Conservation (phyloP, 1,140 invertebrate species). For the Zaprionus davidi region DNA sequence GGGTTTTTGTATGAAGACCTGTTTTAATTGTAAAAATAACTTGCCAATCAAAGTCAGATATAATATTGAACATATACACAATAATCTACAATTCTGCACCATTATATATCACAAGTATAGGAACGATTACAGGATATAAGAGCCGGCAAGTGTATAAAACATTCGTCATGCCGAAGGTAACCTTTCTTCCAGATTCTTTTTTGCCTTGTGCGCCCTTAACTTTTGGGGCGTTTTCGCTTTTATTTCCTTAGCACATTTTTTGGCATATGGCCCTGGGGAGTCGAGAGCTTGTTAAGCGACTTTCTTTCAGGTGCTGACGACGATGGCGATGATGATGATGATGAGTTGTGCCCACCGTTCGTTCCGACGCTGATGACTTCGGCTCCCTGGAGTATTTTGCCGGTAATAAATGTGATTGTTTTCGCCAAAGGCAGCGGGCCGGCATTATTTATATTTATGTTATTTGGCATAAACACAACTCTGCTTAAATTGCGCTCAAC, state of each 20-base stretch:
- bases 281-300: slow-evolving; percentile 64
- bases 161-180: too few species aligned
- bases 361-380: slow-evolving; percentile 57
- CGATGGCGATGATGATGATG: slow-evolving; percentile 33
- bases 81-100: too few species aligned
- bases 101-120: too few species aligned
- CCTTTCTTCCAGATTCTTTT: not conserved
- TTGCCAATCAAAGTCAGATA: too few species aligned
- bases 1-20: too few species aligned
- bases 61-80: too few species aligned
- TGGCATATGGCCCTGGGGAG: slow-evolving; percentile 63
- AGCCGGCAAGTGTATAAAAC: too few species aligned
- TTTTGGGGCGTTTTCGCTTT: slow-evolving; percentile 38
- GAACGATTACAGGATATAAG: too few species aligned
- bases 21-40: too few species aligned
- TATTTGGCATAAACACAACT: slow-evolving; percentile 58
- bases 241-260: slow-evolving; percentile 51
- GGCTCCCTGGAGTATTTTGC: slow-evolving; percentile 56
- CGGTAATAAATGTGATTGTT: slow-evolving; percentile 77
- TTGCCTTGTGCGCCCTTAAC: not conserved
- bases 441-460: slow-evolving; percentile 70
- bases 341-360: slow-evolving; percentile 23
- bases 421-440: slow-evolving; percentile 36
- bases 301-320: slow-evolving; percentile 58
- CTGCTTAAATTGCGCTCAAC: slow-evolving; percentile 66